phyloP scores from a whole-genome alignment of 2,888 invertebrate genomes.

The Ochropacha duplaris region DNA sequence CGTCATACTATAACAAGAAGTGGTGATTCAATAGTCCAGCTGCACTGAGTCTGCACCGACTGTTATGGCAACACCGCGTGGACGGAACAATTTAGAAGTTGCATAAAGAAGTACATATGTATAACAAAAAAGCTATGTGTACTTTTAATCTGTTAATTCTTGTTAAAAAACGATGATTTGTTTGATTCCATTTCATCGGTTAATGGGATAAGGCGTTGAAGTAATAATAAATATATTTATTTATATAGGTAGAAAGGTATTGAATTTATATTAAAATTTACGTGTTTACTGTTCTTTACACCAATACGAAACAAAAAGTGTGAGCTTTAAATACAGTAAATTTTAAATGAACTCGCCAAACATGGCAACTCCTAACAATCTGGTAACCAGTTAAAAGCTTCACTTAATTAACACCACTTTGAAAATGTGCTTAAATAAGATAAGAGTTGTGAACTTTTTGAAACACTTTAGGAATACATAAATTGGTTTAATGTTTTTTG shows the following conservation, averaged over 20 bases:
- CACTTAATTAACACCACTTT: constrained; percentile 27
- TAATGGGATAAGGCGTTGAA: too few species aligned
- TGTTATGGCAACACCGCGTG: constrained; percentile 33
- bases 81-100: constrained; percentile 20
- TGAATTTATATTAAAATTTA: too few species aligned
- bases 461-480: constrained; percentile 20
- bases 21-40: constrained; percentile 38
- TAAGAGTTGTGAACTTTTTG: constrained; percentile 15
- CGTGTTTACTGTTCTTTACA: too few species aligned
- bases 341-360: not conserved
- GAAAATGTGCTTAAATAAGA: constrained; percentile 19
- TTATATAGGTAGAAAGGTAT: too few species aligned
- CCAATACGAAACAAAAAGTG: too few species aligned
- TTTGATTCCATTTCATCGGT: too few species aligned
- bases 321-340: not conserved
- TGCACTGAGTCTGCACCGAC: constrained; percentile 26
- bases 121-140: constrained; percentile 18
- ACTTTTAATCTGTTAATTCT: too few species aligned
- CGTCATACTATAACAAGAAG: not conserved
- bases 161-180: not conserved
- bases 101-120: too few species aligned
- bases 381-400: constrained; percentile 1
- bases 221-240: too few species aligned
- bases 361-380: constrained; percentile 9
- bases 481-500: constrained; percentile 3